phyloP scores from a whole-genome alignment of 2,888 invertebrate species.

The Pandemis corylana region DNA sequence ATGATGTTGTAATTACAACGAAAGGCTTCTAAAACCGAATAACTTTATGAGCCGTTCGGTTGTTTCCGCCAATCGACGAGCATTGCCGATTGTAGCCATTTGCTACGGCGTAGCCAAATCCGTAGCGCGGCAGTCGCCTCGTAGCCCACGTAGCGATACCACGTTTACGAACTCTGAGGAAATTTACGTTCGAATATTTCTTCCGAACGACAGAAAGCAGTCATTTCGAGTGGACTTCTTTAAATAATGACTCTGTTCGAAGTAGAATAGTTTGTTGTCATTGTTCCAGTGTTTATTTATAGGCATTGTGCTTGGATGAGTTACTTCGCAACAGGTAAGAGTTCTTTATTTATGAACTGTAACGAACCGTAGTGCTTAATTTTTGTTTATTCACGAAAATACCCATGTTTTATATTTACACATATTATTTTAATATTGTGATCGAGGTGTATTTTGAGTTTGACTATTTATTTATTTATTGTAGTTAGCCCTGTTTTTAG shows the following conservation, averaged over 20 bases:
- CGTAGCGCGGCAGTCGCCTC: conserved; percentile 77
- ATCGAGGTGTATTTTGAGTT: background rate
- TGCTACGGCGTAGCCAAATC: conserved; percentile 55
- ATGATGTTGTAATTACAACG: conserved; percentile 21
- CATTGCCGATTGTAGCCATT: conserved; percentile 62
- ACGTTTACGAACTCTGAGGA: conserved; percentile 48
- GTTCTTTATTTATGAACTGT: background rate
- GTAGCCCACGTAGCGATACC: conserved; percentile 64
- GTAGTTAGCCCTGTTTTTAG: no score
- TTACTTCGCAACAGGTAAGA: conserved; percentile 57
- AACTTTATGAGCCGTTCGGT: conserved; percentile 64
- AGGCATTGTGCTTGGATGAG: conserved; percentile 55
- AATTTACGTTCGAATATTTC: conserved; percentile 41
- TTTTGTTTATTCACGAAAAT: background rate
- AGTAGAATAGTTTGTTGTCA: conserved; percentile 17
- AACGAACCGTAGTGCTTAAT: background rate
- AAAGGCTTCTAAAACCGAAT: conserved; percentile 48
- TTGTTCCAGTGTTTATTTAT: conserved; percentile 26
- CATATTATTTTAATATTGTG: background rate
- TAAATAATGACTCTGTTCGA: conserved; percentile 4
- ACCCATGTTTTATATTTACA: background rate
- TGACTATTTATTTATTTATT: no score
- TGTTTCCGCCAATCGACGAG: conserved; percentile 66
- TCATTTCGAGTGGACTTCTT: conserved; percentile 21
- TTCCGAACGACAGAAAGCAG: background rate